Percentiles rank a stretch among this genome's conserved stretches.
Conservation (phyloP, 2,797 vertebrate genomes). For the Mycteria americana region DNA sequence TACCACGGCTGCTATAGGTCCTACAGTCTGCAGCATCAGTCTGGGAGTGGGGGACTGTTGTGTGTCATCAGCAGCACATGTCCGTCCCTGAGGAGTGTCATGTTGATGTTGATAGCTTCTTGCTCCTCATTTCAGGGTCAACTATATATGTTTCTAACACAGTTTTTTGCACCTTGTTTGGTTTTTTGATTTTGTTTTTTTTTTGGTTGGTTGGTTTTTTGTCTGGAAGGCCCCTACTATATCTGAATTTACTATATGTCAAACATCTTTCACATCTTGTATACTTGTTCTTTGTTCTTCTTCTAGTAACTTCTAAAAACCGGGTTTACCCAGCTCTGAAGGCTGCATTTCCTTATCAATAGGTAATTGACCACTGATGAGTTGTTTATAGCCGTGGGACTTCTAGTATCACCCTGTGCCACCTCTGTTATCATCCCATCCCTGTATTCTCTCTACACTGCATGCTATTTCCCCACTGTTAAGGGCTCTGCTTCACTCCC, state of each 20-base stretch:
- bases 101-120: neutral
- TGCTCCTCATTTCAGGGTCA: neutral
- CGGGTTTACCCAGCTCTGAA: neutral
- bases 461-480: neutral
- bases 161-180: neutral
- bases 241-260: neutral
- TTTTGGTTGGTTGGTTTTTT: neutral
- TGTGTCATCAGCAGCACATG: neutral
- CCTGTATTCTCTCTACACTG: no score
- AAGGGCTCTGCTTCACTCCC: neutral
- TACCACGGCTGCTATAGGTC: neutral
- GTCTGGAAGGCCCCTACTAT: neutral
- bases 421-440: neutral
- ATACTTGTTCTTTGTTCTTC: neutral
- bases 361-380: neutral
- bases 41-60: neutral
- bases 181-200: no score
- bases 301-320: neutral
- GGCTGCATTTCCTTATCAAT: neutral
- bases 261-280: neutral
- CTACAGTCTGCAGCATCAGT: neutral
- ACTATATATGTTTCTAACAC: neutral
- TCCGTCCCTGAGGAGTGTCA: neutral
- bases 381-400: neutral
- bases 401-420: neutral